Evolutionary conservation across 2,797 vertebrate genomes (phyloP), one percentile per base, ranked within the genome.

Genomic region (Sciaenops ocellatus): DNA sequence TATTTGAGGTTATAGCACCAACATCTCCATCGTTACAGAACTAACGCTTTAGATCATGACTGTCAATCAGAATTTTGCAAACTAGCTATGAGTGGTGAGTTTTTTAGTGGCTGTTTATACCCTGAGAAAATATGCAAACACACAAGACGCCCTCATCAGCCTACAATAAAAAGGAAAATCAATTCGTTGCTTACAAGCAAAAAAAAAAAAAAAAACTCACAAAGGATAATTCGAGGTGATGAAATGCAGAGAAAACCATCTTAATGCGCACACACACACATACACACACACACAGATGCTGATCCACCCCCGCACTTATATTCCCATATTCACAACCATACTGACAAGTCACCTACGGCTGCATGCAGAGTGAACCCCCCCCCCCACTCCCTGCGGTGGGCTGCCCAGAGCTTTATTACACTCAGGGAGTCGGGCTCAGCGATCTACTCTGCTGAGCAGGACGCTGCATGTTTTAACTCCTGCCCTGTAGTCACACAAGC

Each of bases 291-390:
- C 66, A 70, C 69, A 76, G 28, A 63, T 52, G 84, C 64, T 47
- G 52, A 88, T 73, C 85, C 83, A 38, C 89, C 80, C 78, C 63
- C 84, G 76, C 76, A 69, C 69, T 86, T 88, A 82, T 60, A 69
- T 65, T 68, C 62, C 69, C 57, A 62, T 63, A 78, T 85, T 87
- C 68, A 84, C 69, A 82, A 75, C 64, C 62, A 61, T 22, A 65
- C 86, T 88, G 86, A 93, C 84, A 89, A 90, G 92, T 93, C 82
- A 85, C 91, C 89, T 87, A 69, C 73, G 69, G 92, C 85, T 87
- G 69, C 80, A 83, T 87, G 77, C 79, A 79, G 85, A 63, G 66
- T 28, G 44, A 77, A 38, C 42, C 65, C 1, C 30, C 55, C 16
- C 17, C 6, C 16, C 34, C 59, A 24, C 22, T 26, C 56, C 47